These are phyloP conservation scores for Toxonevra muliebris DNA, from an alignment of 2,888 invertebrate species.

Conservation along the genomic window DNA sequence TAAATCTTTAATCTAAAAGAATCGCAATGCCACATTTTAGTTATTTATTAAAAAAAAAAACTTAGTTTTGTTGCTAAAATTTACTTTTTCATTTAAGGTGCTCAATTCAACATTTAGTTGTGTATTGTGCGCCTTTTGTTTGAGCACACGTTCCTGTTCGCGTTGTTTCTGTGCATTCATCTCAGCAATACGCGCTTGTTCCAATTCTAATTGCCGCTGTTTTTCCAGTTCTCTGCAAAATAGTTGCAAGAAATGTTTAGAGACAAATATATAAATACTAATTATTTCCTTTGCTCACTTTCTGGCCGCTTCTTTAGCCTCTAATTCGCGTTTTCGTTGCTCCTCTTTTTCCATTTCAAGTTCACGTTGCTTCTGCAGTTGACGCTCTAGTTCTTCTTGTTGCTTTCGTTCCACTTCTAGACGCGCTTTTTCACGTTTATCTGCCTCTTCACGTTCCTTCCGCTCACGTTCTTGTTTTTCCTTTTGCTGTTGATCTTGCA, in stretches of 20 bases:
- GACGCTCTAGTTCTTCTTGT: constrained; percentile 86
- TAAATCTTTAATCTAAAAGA: constrained; percentile 76
- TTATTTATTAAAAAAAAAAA: not conserved
- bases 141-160: constrained; percentile 84
- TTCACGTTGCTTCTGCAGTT: constrained; percentile 81
- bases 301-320: constrained; percentile 82
- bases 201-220: constrained; percentile 95
- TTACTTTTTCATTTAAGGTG: constrained; percentile 66
- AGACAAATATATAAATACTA: not conserved
- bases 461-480: constrained; percentile 93
- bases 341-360: constrained; percentile 79
- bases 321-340: constrained; percentile 79
- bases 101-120: constrained; percentile 82
- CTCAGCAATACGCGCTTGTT: constrained; percentile 87
- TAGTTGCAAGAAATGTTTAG: not conserved
- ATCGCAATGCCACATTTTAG: not conserved
- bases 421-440: constrained; percentile 83
- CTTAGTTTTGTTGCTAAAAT: not conserved
- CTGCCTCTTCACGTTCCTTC: constrained; percentile 90
- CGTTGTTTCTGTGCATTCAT: constrained; percentile 85
- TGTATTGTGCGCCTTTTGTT: constrained; percentile 88
- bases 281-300: constrained; percentile 52
- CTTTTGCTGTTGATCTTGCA: constrained; percentile 89
- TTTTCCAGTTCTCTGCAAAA: constrained; percentile 84
- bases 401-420: constrained; percentile 79